phyloP scores from a whole-genome alignment of 2,113 vertebrate species.

The Patagioenas fasciata region DNA sequence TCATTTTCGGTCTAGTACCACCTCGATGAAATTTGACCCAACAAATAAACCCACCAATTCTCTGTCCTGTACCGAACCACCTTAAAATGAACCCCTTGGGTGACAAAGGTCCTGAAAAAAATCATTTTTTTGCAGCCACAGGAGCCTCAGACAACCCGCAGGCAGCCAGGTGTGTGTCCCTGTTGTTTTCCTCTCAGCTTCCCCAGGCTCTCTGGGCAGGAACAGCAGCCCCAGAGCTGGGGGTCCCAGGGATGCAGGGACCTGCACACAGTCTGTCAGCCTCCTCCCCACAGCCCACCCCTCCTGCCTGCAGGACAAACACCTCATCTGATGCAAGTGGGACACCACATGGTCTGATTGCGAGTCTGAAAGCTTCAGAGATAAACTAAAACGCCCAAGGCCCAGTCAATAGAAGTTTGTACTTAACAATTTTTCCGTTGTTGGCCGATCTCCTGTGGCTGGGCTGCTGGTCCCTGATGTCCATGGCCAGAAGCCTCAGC shows the following conservation, averaged over 20 bases:
- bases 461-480: fast-evolving
- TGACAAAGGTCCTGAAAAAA: neutral
- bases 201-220: fast-evolving
- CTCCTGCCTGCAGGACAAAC: neutral
- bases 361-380: neutral
- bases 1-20: fast-evolving
- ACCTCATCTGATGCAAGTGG: fast-evolving
- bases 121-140: neutral
- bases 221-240: fast-evolving
- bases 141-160: fast-evolving
- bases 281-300: too few relatives aligned
- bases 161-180: fast-evolving
- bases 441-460: neutral
- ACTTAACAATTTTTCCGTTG: neutral
- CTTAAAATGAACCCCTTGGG: neutral
- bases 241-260: fast-evolving
- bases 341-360: fast-evolving
- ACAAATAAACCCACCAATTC: neutral
- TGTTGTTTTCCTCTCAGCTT: fast-evolving
- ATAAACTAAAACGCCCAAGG: neutral
- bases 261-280: too few relatives aligned
- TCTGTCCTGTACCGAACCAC: neutral
- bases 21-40: neutral
- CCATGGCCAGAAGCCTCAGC: neutral
- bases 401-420: neutral